Evolutionary conservation across 2,113 vertebrate species (phyloP), one percentile per base, ranked within the genome.

Genomic region (Xenotilapia caudafasciata): DNA sequence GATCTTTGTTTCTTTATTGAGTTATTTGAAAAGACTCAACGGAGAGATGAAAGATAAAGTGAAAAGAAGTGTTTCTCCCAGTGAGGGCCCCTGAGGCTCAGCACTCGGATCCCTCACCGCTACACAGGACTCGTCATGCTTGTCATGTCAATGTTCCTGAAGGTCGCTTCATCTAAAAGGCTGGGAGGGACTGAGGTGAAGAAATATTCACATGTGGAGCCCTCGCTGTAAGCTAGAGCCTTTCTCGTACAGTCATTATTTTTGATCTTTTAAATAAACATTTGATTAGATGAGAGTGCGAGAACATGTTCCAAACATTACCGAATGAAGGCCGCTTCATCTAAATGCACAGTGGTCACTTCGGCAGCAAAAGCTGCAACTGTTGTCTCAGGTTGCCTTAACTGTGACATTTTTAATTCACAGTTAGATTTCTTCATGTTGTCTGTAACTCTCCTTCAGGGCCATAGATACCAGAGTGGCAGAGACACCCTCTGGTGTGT

Each of bases 91-190:
- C 86, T 49, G 68, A 89, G 88, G 83, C 89, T 87, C 23, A 3
- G 68, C 58, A 84, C 86, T 87, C 6, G 47, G 84, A 90, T 87
- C 80, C 86, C 85, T 92, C 83, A 79, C 73, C 17, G 17, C 79
- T 31, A 35, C 80, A 82, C 68, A 80, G 87, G 79, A 79, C 90
- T 84, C 85, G 75, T 92, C 90, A 91, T 80, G 90, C 84, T 82
- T 89, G 83, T 93, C 86, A 89, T 90, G 73, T 85, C 85, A 56
- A 80, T 92, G 91, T 91, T 88, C 83, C 79, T 88, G 77, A 87
- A 93, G 89, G 88, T 91, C 33, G 83, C 88, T 45, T 87, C 83
- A 86, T 85, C 55, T 53, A 73, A 85, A 79, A 40, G 79, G 84
- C 91, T 15, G 31, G 35, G 23, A 84, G 84, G 82, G 38, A 86